Base-by-base conservation (phyloP, 1,140 invertebrate genomes). In the Ladona fulva region DNA sequence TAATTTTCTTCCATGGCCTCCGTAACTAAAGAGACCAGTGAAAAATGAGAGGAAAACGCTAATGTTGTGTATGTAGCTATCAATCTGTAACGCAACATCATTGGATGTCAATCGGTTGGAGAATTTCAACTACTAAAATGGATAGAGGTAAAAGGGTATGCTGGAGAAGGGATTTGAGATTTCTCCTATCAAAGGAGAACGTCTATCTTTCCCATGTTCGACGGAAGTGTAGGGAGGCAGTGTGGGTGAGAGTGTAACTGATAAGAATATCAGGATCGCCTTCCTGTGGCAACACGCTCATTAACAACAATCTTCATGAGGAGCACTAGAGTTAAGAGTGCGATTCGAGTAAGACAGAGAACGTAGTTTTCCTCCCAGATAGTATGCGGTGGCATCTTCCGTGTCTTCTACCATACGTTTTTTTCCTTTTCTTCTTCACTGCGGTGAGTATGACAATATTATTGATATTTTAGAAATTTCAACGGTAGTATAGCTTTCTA, bases 251-350 rank as follows among this genome's bases (percentile, higher is more conserved):
- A 19, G 74, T 19, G 74, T 14, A 14, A 75, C 14, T 19, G 29
- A 75, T 24, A 25, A 19, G 12, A 22, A 25, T 37, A 75, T 75
- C 74, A 25, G 74, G 29, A 75, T 75, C 74, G 24, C 24, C 74
- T 75, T 75, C 29, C 74, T 75, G 74, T 75, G 29, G 29, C 74
- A 14, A 25, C 29, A 24, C 29, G 24, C 29, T 75, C 24, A 19
- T 75, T 75, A 75, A 75, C 74, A 75, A 22, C 12, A 75, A 75
- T 75, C 74, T 75, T 24, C 29, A 75, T 75, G 29, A 24, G 29
- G 24, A 37, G 8, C 74, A n/a, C 25, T 19, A 29, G 25, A 22
- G 29, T 37, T 1, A 37, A 37, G 29, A 37, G 19, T n/a, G n/a
- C 25, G 42, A 42, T 25, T 76, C 7, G 75, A 66, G 12, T 12